Evolutionary conservation across 92 coral and sea anemone species (phyloP).

Genomic region (Umimayanthus chanpuru): DNA sequence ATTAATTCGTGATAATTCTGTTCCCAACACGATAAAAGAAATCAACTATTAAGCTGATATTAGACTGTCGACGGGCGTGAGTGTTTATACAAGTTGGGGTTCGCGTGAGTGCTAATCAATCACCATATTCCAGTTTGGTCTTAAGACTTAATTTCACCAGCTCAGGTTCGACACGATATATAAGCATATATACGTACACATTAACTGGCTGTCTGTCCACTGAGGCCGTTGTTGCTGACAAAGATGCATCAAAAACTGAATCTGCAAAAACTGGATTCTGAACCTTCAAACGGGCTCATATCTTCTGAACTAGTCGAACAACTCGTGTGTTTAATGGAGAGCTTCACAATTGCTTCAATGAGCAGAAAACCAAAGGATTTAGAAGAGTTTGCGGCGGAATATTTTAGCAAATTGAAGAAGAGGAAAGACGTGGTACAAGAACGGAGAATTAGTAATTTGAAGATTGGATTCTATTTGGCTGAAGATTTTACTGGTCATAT

Average conservation of each 20-base stretch:
- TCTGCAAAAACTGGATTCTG: not conserved
- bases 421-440: slow-evolving; percentile 54
- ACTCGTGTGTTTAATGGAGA: slow-evolving; percentile 63
- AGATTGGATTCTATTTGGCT: slow-evolving; percentile 60
- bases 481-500: slow-evolving; percentile 50
- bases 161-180: too few relatives aligned
- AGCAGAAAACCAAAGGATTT: slow-evolving; percentile 56
- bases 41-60: too few relatives aligned
- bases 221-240: too few relatives aligned
- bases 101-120: too few relatives aligned
- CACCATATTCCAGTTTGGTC: too few relatives aligned
- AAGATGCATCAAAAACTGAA: slow-evolving; percentile 43
- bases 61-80: too few relatives aligned
- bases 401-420: slow-evolving; percentile 54
- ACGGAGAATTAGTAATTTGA: slow-evolving; percentile 60
- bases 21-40: too few relatives aligned
- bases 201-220: too few relatives aligned
- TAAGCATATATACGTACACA: too few relatives aligned
- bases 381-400: slow-evolving; percentile 60
- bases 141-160: too few relatives aligned
- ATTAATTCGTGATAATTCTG: too few relatives aligned
- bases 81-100: too few relatives aligned
- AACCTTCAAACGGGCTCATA: slow-evolving; percentile 27
- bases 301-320: slow-evolving; percentile 48
- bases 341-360: slow-evolving; percentile 61